These are phyloP conservation scores for Coryphaenoides rupestris DNA, from an alignment of 2,113 vertebrate genomes.

Conservation along the genomic window DNA sequence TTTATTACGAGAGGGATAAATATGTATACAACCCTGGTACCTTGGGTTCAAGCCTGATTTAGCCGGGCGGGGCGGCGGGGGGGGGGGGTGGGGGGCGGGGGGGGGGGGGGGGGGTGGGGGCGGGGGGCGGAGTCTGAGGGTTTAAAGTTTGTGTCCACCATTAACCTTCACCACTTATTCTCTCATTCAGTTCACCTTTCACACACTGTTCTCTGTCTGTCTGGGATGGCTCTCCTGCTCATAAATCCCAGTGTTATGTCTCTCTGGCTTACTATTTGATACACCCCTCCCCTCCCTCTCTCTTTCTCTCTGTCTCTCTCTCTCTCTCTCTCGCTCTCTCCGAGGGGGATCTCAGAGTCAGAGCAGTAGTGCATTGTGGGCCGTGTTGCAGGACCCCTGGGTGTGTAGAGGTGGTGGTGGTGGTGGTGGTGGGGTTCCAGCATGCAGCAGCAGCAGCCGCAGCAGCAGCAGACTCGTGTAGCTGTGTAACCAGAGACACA, in stretches of 20 bases:
- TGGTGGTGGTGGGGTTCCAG: no score
- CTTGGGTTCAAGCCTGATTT: neutral
- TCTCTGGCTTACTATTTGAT: no score
- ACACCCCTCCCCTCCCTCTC: conserved; percentile 49
- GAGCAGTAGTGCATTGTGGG: conserved; percentile 46
- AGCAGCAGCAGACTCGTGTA: conserved; percentile 56
- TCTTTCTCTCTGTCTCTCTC: neutral
- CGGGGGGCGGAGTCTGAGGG: no score
- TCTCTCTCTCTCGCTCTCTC: conserved; percentile 4
- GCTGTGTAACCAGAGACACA: conserved; percentile 73
- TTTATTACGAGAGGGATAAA: no score
- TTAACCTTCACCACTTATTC: no score
- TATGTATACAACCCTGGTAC: no score
- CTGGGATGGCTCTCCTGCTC: no score
- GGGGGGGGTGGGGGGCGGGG: conserved; percentile 81
- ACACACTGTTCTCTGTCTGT: no score
- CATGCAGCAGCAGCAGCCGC: conserved; percentile 67
- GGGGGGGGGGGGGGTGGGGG: no score
- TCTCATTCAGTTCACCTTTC: no score
- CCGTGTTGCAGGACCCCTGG: conserved; percentile 43
- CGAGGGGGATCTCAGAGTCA: conserved; percentile 14
- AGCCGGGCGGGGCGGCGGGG: conserved; percentile 1
- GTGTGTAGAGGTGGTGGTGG: conserved; percentile 78
- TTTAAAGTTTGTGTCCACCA: no score
- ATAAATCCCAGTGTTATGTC: no score